Conservation (phyloP, 2,797 vertebrate species). For the Clangula hyemalis region DNA sequence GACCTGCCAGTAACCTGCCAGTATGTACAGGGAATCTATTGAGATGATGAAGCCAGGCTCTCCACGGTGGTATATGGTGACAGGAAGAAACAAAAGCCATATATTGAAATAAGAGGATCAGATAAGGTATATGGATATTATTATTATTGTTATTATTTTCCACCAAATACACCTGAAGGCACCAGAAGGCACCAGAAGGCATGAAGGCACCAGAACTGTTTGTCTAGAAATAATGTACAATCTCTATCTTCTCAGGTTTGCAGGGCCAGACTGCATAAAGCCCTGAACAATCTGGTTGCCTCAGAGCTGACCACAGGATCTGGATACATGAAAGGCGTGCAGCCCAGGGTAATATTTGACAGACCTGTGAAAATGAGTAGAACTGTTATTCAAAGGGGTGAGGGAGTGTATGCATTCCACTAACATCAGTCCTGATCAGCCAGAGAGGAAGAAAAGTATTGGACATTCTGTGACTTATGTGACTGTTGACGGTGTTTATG, state of each 20-base stretch:
- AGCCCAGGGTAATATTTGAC: neutral
- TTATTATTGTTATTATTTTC: neutral
- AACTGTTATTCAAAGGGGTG: neutral
- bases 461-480: neutral
- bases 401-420: neutral
- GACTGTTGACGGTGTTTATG: neutral
- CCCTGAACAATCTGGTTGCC: neutral
- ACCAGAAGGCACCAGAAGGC: neutral
- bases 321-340: neutral
- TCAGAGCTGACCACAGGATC: neutral
- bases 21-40: neutral
- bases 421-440: neutral
- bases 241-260: neutral
- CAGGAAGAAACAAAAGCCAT: neutral
- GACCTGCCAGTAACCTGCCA: neutral
- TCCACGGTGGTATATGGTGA: neutral
- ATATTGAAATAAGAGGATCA: neutral
- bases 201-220: neutral
- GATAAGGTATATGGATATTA: fast-evolving
- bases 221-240: neutral
- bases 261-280: neutral
- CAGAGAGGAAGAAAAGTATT: neutral
- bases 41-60: neutral
- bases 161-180: neutral
- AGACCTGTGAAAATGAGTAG: neutral